These are phyloP conservation scores for Holothuria scabra DNA, from an alignment of 53 echinoderm and acorn worm genomes.

Conservation along the genomic window DNA sequence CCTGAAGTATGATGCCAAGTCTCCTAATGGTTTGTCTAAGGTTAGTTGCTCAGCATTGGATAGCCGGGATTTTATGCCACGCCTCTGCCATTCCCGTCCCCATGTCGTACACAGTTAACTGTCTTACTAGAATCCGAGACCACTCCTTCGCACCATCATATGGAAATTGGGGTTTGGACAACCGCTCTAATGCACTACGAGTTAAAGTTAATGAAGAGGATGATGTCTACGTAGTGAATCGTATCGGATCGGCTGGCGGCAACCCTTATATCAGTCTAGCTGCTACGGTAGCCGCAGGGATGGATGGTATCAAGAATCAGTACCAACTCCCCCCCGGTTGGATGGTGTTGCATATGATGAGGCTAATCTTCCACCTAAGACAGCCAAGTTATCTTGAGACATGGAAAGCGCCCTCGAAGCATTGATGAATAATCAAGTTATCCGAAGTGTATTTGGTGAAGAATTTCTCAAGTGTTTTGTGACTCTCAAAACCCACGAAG, in stretches of 20 bases:
- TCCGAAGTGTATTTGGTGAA: slow-evolving; percentile 51
- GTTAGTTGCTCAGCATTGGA: slow-evolving; percentile 71
- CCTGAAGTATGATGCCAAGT: slow-evolving; percentile 56
- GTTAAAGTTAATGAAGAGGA: slow-evolving; percentile 61
- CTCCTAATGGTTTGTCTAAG: slow-evolving; percentile 58
- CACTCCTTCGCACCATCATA: slow-evolving; percentile 32
- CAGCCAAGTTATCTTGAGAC: slow-evolving; percentile 38
- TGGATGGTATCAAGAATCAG: too few relatives aligned
- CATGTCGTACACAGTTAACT: slow-evolving; percentile 64
- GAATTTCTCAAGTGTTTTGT: slow-evolving; percentile 67
- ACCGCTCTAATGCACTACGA: slow-evolving; percentile 66
- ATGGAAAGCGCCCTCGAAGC: too few relatives aligned
- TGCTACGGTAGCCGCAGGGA: too few relatives aligned
- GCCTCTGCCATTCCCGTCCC: slow-evolving; percentile 65
- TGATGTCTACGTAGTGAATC: slow-evolving; percentile 74
- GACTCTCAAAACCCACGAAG: slow-evolving; percentile 59
- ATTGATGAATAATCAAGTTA: too few relatives aligned
- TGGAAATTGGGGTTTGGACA: slow-evolving; percentile 71
- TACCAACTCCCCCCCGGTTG: slow-evolving; percentile 58
- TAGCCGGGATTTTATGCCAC: slow-evolving; percentile 77
- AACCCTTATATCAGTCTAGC: slow-evolving; percentile 73
- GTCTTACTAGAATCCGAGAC: slow-evolving; percentile 42
- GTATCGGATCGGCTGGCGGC: slow-evolving; percentile 59
- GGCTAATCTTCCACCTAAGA: slow-evolving; percentile 44
- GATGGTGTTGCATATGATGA: slow-evolving; percentile 22